Conservation (phyloP, 2,113 vertebrate genomes). For the Capra hircus region DNA sequence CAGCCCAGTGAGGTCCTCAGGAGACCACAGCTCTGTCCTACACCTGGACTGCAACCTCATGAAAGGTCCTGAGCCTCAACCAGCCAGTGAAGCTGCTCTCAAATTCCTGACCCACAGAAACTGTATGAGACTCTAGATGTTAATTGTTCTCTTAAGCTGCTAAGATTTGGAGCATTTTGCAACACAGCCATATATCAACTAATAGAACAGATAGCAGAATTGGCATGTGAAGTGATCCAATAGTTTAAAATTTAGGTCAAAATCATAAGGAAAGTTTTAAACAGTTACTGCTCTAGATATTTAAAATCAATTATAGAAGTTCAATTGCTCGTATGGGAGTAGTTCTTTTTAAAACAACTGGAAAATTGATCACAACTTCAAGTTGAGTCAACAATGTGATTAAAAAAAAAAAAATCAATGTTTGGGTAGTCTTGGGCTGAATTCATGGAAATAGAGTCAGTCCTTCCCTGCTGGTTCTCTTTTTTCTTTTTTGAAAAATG, state of each 20-base stretch:
- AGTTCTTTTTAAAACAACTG: constrained; percentile 31
- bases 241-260: neutral
- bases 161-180: neutral
- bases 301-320: neutral
- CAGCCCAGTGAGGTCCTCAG: neutral
- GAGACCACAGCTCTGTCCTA: neutral
- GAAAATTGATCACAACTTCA: constrained; percentile 23
- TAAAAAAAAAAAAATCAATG: neutral
- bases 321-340: neutral
- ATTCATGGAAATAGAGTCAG: neutral
- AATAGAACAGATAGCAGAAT: neutral
- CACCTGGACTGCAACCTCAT: neutral
- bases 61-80: neutral
- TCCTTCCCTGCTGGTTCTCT: neutral
- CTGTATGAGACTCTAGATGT: neutral
- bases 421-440: neutral
- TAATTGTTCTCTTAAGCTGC: neutral
- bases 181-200: neutral
- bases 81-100: neutral
- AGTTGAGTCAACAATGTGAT: neutral
- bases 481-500: neutral
- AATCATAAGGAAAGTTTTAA: neutral
- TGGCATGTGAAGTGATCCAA: neutral
- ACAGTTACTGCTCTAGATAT: neutral
- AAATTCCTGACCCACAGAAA: neutral